Evolutionary conservation across 2,888 invertebrate species (phyloP), one percentile per base, ranked within the genome.

Genomic region (Trachelus tabidus): DNA sequence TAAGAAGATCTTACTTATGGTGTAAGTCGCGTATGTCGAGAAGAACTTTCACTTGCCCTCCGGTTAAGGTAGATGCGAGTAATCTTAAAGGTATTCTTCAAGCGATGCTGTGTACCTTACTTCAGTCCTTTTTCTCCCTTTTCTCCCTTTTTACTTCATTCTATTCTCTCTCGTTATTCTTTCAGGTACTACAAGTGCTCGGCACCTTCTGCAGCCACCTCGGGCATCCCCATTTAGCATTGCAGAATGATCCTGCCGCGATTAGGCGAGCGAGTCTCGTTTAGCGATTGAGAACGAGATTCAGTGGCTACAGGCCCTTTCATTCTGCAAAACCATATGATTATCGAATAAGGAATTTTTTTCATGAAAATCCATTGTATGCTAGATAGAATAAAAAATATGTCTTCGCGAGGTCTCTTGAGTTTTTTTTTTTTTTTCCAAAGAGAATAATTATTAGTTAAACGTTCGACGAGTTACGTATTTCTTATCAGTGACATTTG

Each of bases 41-140:
- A 84, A 83, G 83, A 82, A 89, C 88, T 89, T 89, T 89, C 88
- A 88, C 89, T 88, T 88, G 89, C 89, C 87, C 89, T 87, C 85
- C 82, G 85, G 88, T 88, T 79, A 80, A 82, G 79, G 80, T 83
- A 77, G 81, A 83, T 83, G 85, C 83, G 86, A 80, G 85, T 80
- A 83, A 83, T 86, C 85, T 85, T 83, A 83, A 88, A 83, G 83
- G 86, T 87, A 87, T 82, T 82, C 81, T 81, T 84, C 80, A 68
- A 76, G 75, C 81, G 81, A 79, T 78, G 76, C 78, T 82, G 76
- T 77, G 56, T 56, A 56, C 56, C 56, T 56, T 56, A 23, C 0
- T 0, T 23, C 23, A 2, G 23, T 56, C 31, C 31, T 71, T 34
- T 71, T 71, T 23, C 31, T 71, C 71, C 71, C 71, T 69, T 33